A percentile compares a stretch with the other conserved stretches of the same genome.
These are phyloP conservation scores for Pelmatolapia mariae DNA, from an alignment of 2,113 vertebrate genomes.

Conservation along the genomic window DNA sequence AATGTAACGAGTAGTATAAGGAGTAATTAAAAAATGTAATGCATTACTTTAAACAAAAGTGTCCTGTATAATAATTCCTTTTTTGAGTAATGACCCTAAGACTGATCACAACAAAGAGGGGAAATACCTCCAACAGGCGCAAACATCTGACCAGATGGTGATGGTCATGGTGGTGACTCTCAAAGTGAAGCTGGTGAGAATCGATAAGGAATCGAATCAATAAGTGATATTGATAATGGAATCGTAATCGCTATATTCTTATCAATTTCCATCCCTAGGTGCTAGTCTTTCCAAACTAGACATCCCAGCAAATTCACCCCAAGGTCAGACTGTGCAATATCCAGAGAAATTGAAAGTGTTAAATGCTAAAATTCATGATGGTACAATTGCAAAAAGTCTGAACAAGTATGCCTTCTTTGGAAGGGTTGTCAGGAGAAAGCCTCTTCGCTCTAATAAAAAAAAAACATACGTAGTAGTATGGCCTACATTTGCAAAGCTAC, in stretches of 20 bases:
- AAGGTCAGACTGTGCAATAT: background rate
- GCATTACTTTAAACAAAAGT: background rate
- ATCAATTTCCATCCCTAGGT: background rate
- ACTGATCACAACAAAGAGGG: background rate
- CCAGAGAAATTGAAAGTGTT: fast-evolving
- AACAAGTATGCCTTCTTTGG: background rate
- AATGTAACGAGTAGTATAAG: background rate
- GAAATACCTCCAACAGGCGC: background rate
- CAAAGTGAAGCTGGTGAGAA: background rate
- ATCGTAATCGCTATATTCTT: background rate
- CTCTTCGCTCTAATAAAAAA: background rate
- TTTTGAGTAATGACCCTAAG: background rate
- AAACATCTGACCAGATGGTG: background rate
- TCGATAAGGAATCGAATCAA: background rate
- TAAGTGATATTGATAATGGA: background rate
- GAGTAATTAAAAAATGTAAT: background rate
- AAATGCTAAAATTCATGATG: background rate
- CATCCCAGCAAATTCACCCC: background rate
- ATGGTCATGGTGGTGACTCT: background rate
- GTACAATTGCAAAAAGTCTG: background rate
- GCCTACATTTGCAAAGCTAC: background rate
- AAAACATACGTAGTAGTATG: background rate
- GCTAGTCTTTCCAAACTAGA: background rate
- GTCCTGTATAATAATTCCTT: background rate
- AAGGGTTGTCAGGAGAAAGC: background rate